Conservation (phyloP, 2,888 invertebrate genomes). For the Isotomurus palustris region DNA sequence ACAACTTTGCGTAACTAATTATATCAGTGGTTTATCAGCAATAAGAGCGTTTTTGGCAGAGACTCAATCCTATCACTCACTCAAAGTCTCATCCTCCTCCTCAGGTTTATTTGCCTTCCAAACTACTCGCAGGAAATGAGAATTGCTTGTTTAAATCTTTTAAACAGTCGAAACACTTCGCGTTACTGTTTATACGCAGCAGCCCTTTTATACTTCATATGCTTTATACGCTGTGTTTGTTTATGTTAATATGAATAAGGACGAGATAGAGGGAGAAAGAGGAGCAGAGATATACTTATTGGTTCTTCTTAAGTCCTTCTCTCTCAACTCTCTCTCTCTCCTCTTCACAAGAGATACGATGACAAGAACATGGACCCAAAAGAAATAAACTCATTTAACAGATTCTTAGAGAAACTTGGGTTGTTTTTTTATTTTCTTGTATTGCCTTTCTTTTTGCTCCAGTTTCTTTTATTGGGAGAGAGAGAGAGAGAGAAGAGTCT, state of each 20-base stretch:
- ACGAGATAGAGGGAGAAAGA: not conserved
- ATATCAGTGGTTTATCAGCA: slow-evolving; percentile 15
- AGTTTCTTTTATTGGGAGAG: too few species aligned
- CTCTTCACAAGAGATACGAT: slow-evolving; percentile 7
- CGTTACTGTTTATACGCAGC: not conserved
- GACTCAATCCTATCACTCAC: slow-evolving; percentile 15
- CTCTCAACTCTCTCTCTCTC: too few species aligned
- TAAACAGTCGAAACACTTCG: not conserved
- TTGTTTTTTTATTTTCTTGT: slow-evolving; percentile 15
- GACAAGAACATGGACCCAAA: slow-evolving; percentile 14
- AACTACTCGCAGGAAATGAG: slow-evolving; percentile 6
- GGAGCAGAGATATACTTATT: not conserved
- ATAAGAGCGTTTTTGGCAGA: slow-evolving; percentile 15
- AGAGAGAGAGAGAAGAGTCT: too few species aligned
- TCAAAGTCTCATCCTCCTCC: not conserved
- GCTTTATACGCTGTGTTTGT: slow-evolving; percentile 16
- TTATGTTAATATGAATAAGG: slow-evolving; percentile 19
- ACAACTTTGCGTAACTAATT: slow-evolving; percentile 18
- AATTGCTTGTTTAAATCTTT: slow-evolving; percentile 9
- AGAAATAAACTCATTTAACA: slow-evolving; percentile 25
- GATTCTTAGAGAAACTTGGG: slow-evolving; percentile 9
- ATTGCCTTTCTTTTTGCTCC: too few species aligned
- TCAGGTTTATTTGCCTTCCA: not conserved
- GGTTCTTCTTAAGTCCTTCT: too few species aligned
- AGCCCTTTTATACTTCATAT: too few species aligned